These are phyloP conservation scores for Martes flavigula DNA, from an alignment of 2,797 vertebrate species.

Conservation along the genomic window DNA sequence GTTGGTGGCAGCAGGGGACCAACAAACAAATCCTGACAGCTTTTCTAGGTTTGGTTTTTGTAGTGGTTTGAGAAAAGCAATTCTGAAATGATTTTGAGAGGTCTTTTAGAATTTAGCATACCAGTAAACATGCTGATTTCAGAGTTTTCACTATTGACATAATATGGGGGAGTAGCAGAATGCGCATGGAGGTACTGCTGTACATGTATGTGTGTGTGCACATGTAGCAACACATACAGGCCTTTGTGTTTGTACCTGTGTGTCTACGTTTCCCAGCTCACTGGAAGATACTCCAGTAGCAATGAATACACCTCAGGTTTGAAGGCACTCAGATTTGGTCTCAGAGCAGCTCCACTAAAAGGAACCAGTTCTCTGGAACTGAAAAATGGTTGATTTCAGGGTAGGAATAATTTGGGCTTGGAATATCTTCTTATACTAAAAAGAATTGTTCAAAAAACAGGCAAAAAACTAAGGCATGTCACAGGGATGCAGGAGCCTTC, in stretches of 20 bases:
- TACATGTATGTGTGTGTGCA: not conserved
- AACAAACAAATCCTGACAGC: not conserved
- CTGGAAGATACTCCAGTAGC: not conserved
- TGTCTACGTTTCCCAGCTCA: not conserved
- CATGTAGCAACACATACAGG: not conserved
- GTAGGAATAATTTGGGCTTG: not conserved
- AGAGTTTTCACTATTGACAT: not conserved
- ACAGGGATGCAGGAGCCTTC: not conserved
- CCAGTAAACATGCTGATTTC: not conserved
- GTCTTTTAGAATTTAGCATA: not conserved
- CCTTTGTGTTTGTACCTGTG: not conserved
- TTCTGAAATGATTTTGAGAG: not conserved
- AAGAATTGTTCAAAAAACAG: not conserved
- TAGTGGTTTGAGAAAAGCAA: not conserved
- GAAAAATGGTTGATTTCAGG: not conserved
- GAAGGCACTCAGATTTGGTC: not conserved
- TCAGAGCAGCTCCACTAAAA: not conserved
- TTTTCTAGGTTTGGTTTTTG: not conserved
- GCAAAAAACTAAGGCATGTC: not conserved
- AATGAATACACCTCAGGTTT: not conserved
- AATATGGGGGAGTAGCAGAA: no score
- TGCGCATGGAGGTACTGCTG: not conserved
- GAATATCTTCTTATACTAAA: not conserved
- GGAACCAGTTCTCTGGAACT: not conserved
- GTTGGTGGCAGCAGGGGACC: not conserved